Evolutionary conservation across 2,888 invertebrate genomes (phyloP).

Genomic region (Mycogona germanica): DNA sequence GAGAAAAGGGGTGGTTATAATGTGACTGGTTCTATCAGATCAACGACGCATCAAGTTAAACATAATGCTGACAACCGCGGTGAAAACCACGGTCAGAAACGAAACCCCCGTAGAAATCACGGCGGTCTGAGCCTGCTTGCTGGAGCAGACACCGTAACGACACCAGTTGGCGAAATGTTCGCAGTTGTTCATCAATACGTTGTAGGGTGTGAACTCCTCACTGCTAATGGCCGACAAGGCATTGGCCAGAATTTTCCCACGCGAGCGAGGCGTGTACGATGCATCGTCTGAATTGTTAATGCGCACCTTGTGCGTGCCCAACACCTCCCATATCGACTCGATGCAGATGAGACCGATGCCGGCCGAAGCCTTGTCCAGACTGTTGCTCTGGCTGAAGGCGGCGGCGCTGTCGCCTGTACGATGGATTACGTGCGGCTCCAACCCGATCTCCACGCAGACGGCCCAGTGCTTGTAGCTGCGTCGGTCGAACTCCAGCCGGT

Average conservation of each 20-base stretch:
- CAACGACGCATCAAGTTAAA: too few species aligned
- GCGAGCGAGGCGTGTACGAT: not conserved
- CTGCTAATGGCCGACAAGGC: slow-evolving; percentile 4
- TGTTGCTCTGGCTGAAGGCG: not conserved
- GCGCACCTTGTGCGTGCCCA: slow-evolving; percentile 8
- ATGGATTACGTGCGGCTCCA: slow-evolving; percentile 10
- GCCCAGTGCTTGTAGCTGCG: slow-evolving; percentile 17
- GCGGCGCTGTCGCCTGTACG: not conserved
- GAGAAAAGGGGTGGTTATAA: too few species aligned
- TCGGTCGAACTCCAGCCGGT: slow-evolving; percentile 17
- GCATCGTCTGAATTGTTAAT: slow-evolving; percentile 16
- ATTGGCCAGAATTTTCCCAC: slow-evolving; percentile 7
- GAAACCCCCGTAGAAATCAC: too few species aligned
- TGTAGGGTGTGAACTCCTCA: slow-evolving; percentile 3
- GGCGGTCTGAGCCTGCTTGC: not conserved
- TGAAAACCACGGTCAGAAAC: too few species aligned
- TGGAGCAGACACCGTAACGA: slow-evolving; percentile 5
- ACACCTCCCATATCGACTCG: not conserved
- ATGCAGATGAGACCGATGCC: slow-evolving; percentile 2
- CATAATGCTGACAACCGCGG: too few species aligned
- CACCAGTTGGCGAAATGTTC: slow-evolving; percentile 18
- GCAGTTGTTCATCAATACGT: slow-evolving; percentile 17
- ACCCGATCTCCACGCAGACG: slow-evolving; percentile 7
- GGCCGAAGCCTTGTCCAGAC: not conserved
- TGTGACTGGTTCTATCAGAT: too few species aligned